Base-by-base conservation (phyloP, 2,888 invertebrate species). In the Caradrina kadenii region DNA sequence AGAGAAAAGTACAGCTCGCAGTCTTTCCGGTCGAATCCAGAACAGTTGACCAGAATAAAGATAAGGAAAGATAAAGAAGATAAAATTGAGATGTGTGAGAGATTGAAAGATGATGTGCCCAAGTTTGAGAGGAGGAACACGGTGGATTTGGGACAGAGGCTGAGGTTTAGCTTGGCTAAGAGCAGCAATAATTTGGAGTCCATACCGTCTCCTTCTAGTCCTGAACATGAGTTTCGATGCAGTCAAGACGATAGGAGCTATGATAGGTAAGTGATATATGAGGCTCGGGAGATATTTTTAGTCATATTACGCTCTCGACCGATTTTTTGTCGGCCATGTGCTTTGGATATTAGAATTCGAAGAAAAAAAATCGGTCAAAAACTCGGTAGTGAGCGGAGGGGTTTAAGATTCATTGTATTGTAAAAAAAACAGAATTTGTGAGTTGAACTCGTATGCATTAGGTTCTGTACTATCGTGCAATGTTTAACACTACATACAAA, bases 1-100 rank as follows among this genome's bases (percentile, higher is more conserved):
- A 11, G 84, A 79, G 98, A 99, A 91, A 97, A 98, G 89, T 99
- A 98, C 89, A 97, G 98, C 76, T 97, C 98, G 1, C 98, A 98
- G 82, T 97, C 98, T 13, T 97, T 98, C 72, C 96, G 97, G 60
- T 97, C 97, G 79, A 96, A 96, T 70, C 97, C 97, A 1, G 94
- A 97, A 55, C 93, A 94, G 54, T 61, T 96, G 73, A 95, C 95
- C 0, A 87, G 95, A 58, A 92, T 95, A 10, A 96, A 94, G 70
- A 89, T 94, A 1, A 93, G 93, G 53, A 94, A 93, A 50, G 94
- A 92, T 17, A 80, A 72, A 26, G 87, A 88, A 1, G 89, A 90
- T 0, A 92, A 88, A 17, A 56, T 76, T 11, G 90, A 90, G 0
- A 86, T 87, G 0, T 90, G 88, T 49, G 92, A 90, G 45, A 87